phyloP scores from a whole-genome alignment of 2,888 invertebrate species.

The Caenorhabditis parvicauda region DNA sequence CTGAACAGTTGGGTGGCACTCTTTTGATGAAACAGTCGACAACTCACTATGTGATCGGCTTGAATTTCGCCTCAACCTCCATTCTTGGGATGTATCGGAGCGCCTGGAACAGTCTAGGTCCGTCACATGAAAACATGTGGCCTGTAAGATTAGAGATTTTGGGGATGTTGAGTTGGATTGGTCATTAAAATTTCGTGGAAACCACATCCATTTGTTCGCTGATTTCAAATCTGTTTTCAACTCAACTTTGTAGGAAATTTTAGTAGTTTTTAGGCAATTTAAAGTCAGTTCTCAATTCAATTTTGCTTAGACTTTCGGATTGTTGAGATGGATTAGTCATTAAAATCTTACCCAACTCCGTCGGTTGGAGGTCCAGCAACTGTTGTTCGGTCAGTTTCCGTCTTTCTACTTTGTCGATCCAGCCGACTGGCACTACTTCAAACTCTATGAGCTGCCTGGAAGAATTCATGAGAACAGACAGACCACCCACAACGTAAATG shows the following conservation, averaged over 20 bases:
- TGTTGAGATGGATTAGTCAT: too few relatives aligned
- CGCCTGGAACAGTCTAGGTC: constrained; percentile 71
- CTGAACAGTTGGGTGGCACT: constrained; percentile 9
- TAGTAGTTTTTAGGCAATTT: too few relatives aligned
- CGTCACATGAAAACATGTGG: constrained; percentile 53
- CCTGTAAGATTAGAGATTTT: constrained; percentile 19
- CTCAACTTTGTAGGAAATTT: too few relatives aligned
- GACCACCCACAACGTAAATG: too few relatives aligned
- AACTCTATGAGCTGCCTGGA: constrained; percentile 29
- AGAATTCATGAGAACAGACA: too few relatives aligned
- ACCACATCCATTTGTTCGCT: too few relatives aligned
- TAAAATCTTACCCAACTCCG: constrained; percentile 80
- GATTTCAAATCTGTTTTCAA: too few relatives aligned
- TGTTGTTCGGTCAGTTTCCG: constrained; percentile 72
- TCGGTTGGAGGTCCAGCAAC: constrained; percentile 81
- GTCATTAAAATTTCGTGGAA: too few relatives aligned
- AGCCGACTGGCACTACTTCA: constrained; percentile 70
- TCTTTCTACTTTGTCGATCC: constrained; percentile 79
- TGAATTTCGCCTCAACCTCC: constrained; percentile 79
- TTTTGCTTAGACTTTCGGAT: too few relatives aligned
- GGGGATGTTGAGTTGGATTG: too few relatives aligned
- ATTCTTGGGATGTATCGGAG: constrained; percentile 82
- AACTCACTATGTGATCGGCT: constrained; percentile 80
- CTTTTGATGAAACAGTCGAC: not conserved
- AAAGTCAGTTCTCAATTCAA: not conserved